Evolutionary conservation across 2,113 vertebrate genomes (phyloP), one percentile per base, ranked within the genome.

Genomic region (Xiphophorus hellerii): DNA sequence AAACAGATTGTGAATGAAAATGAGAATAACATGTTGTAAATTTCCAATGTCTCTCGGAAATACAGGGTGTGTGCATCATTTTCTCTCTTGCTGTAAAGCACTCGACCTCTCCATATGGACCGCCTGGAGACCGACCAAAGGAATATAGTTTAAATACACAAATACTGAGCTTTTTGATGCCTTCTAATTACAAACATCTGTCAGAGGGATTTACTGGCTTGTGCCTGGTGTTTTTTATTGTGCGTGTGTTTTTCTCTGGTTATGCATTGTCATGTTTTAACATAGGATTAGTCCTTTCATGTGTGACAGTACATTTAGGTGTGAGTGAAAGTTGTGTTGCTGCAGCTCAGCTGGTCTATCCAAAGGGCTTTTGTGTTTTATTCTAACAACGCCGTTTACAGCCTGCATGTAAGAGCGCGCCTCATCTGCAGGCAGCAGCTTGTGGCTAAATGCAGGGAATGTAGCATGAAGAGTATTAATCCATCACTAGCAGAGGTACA

Each of bases 381-480:
- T 71, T 81, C 20, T 71, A 27, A 44, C 68, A 2, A 67, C 29
- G 37, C 72, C 54, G 74, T 80, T 85, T 62, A 29, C 44, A 44
- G 58, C 63, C 63, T 27, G 33, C 71, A 10, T 79, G 74, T 82
- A 61, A 28, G 29, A 31, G 62, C 11, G 14, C 4, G 70, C 73
- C 71, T 85, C 82, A 76, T 77, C 77, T 76, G 83, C 31, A 44
- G 72, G 79, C 74, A 44, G 83, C 80, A 83, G 88, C 78, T 83
- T 77, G 73, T 76, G 78, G 82, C 71, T 78, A 77, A 88, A 90
- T 87, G 82, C 70, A 72, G 75, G 72, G 85, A 83, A 78, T 62
- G 87, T 80, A 86, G 78, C 84, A 83, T 90, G 89, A 87, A 88
- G 71, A 85, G 81, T 84, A 86, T 89, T 91, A 92, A 91, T 91